Percentiles rank a stretch among this genome's conserved stretches.
phyloP scores from a whole-genome alignment of 2,888 invertebrate genomes.

The Aleiodes testaceus region DNA sequence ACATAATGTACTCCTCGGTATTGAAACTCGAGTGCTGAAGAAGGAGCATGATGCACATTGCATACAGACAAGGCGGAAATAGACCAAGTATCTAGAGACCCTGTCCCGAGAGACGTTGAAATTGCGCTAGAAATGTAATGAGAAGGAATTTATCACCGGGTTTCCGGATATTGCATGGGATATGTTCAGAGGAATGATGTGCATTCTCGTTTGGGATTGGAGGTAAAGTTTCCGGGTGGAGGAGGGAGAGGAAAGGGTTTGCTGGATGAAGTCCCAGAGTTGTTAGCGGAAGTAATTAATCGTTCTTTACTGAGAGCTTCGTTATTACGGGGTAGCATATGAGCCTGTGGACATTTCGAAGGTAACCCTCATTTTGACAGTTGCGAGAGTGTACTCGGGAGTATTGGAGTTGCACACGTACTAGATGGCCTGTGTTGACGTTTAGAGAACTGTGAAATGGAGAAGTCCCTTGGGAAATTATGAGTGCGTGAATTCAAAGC shows the following conservation, averaged over 20 bases:
- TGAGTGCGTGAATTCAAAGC: no score
- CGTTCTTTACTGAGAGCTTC: conserved; percentile 26
- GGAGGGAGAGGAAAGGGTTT: neutral
- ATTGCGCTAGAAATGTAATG: conserved; percentile 31
- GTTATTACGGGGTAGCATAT: conserved; percentile 1
- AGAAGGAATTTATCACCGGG: conserved; percentile 31
- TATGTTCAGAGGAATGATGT: conserved; percentile 25
- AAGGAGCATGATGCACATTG: neutral
- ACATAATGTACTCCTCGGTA: conserved; percentile 1
- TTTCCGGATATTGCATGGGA: conserved; percentile 34
- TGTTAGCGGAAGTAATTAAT: conserved; percentile 33
- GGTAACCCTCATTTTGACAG: neutral
- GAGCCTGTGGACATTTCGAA: conserved; percentile 13
- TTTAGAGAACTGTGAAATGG: no score
- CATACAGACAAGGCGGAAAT: conserved; percentile 26
- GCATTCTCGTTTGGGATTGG: conserved; percentile 29
- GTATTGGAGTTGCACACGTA: no score
- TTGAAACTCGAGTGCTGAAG: conserved; percentile 20
- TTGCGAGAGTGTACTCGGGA: no score
- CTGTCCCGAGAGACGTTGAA: conserved; percentile 27
- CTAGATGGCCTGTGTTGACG: no score
- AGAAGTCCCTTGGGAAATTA: no score
- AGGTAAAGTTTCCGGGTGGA: conserved; percentile 27
- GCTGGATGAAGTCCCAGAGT: conserved; percentile 29
- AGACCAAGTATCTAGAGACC: conserved; percentile 24